Evolutionary conservation across 2,888 invertebrate species (phyloP), one percentile per base, ranked within the genome.

Genomic region (Sthenelais limicola): DNA sequence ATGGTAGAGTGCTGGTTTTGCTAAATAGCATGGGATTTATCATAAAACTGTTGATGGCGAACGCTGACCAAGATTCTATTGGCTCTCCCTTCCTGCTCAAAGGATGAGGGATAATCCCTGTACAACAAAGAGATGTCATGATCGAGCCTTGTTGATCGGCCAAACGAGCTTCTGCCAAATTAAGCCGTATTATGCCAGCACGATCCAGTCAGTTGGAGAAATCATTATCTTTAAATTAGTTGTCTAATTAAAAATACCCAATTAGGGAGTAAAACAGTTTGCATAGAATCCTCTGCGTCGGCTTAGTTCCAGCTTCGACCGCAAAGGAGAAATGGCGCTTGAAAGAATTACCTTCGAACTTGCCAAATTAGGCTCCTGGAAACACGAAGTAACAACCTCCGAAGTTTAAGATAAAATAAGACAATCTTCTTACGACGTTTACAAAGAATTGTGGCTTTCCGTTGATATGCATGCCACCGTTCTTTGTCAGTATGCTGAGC

Each of bases 161-260:
- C 62, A 35, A 9, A 43, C 38, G 24, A 26, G 48, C 28, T 28
- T 56, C 43, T 9, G 49, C 52, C 70, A 70, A 70, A 70, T 70
- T 54, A 70, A 70, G 51, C 70, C 49, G 51, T 70, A 70, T 70
- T 38, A 52, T 28, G 28, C 35, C 24, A 28, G 26, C 52, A 18
- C 51, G 35, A 52, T 54, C 52, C 32, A 54, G 67, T 43, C 67
- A 49, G 62, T 66, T 48, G 51, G 33, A 30, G 66, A 33, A 32
- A 49, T 72, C 54, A 72, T 72, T 72, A 72, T 67, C 51, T 67
- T 38, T 52, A 62, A 72, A 72, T 72, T 72, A 72, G 72, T 72
- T 52, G 72, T 72, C 72, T 72, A 67, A 72, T 72, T 72, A 72
- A 72, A 51, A 66, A 67, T 33, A 67, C 62, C 62, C 66, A 72